A percentile compares a stretch with the other conserved stretches of the same genome.
phyloP scores from a whole-genome alignment of 2,113 vertebrate species.

The Desmodus rotundus region DNA sequence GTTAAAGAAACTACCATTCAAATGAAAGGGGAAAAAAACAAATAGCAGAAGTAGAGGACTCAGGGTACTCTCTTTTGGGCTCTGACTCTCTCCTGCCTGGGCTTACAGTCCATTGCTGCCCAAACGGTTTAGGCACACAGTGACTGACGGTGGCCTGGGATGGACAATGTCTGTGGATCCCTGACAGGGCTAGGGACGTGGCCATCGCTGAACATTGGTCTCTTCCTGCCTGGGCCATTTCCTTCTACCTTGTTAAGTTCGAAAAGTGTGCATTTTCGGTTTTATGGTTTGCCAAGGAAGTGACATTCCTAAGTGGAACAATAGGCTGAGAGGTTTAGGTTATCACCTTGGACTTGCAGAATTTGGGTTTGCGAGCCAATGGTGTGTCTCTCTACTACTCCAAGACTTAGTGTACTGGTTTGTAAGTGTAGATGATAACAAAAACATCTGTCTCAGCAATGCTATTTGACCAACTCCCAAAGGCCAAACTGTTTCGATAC shows the following conservation, averaged over 20 bases:
- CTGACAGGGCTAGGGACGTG: background rate
- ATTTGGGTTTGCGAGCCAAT: background rate
- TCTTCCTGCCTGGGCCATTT: background rate
- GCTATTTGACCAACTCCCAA: background rate
- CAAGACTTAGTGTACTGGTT: background rate
- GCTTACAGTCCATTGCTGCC: background rate
- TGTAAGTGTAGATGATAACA: background rate
- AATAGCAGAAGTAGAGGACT: background rate
- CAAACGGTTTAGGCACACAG: background rate
- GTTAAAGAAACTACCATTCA: background rate
- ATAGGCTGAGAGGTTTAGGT: background rate
- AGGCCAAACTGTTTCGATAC: background rate
- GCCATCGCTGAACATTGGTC: background rate
- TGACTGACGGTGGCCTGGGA: background rate
- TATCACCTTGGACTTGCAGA: background rate
- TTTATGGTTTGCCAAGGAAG: background rate
- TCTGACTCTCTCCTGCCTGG: background rate
- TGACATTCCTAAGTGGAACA: background rate
- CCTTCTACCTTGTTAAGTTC: background rate
- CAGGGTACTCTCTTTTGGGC: background rate
- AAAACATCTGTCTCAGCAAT: background rate
- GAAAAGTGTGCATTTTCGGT: background rate
- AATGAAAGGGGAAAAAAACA: background rate
- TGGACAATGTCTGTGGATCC: too few relatives aligned
- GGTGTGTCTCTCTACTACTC: background rate